Base-by-base conservation (phyloP, 1,140 invertebrate species). In the Drosophila biarmipes region DNA sequence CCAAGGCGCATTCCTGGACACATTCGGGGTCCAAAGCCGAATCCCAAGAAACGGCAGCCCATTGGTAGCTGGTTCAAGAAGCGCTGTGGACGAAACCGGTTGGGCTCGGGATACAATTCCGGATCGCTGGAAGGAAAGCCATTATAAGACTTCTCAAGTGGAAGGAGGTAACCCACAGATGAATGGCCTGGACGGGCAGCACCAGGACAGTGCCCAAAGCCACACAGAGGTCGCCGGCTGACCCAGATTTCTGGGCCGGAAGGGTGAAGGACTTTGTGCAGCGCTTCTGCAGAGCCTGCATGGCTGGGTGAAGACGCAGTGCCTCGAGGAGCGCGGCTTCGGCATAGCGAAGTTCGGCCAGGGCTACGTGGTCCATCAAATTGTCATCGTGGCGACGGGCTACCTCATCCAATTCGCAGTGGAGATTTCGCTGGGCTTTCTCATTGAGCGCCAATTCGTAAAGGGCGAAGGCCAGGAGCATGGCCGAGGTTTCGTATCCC, bases 21-120 rank as follows among this genome's bases (percentile, higher is more conserved):
- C 91, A 95, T 95, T 40, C 96, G 93, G 0, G 94, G 94, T 4
- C 96, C 96, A 38, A 94, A 94, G 0, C 95, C 95, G 82, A 97
- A 97, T 6, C 96, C 94, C 37, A 96, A 82, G 86, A 94, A 96
- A 2, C 93, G 51, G 81, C 94, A 94, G 0, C 90, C 93, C 40
- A 93, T 93, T 5, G 92, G 80, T 45, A 92, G 91, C 53, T 94
- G 93, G 0, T 92, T 81, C 38, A 91, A 87, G 63, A 95, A 96
- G 55, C 95, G 90, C 48, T 95, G 94, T 0, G 95, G 95, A 69
- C 93, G 91, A 73, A 95, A 95, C 8, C 85, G 76, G 7, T 93
- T 71, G 0, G 95, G 95, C 14, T 95, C 90, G 0, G 93, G 93
- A 79, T 94, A 95, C 52, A 94, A 79, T 7, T 93, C 82, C 2